phyloP scores from a whole-genome alignment of 2,888 invertebrate species.

The Lasioglossum vierecki region DNA sequence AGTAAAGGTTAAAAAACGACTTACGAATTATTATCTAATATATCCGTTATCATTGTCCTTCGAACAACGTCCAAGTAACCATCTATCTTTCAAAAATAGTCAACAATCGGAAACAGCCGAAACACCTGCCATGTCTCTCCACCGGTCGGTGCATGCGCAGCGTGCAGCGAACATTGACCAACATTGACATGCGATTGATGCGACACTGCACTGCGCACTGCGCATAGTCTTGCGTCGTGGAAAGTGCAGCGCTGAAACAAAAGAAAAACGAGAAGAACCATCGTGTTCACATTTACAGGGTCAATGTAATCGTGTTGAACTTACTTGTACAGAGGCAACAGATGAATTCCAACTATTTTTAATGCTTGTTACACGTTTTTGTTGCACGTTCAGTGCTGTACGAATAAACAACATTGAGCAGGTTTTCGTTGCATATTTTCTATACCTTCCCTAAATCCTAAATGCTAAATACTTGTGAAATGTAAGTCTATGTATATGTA shows the following conservation, averaged over 20 bases:
- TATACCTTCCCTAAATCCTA: neutral
- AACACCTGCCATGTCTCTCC: constrained; percentile 69
- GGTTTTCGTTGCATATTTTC: neutral
- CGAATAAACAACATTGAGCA: neutral
- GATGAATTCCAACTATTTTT: neutral
- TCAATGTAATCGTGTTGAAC: constrained; percentile 11
- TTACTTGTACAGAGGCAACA: neutral
- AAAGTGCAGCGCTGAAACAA: constrained; percentile 21
- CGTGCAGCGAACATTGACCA: constrained; percentile 55
- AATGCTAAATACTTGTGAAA: too few species aligned
- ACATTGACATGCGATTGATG: neutral
- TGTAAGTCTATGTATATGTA: neutral
- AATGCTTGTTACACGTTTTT: neutral
- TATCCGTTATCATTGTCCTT: constrained; percentile 40
- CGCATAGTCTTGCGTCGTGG: constrained; percentile 46
- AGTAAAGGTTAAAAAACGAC: constrained; percentile 16
- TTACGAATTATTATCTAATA: constrained; percentile 27
- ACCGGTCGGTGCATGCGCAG: constrained; percentile 73
- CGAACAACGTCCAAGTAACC: neutral
- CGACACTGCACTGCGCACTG: constrained; percentile 52
- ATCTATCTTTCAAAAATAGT: constrained; percentile 54
- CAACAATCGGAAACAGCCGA: constrained; percentile 70
- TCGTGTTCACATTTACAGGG: constrained; percentile 3
- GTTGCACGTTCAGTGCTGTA: neutral
- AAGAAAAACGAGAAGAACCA: constrained; percentile 13